phyloP scores from a whole-genome alignment of 2,113 vertebrate genomes.

The Vulpes vulpes region DNA sequence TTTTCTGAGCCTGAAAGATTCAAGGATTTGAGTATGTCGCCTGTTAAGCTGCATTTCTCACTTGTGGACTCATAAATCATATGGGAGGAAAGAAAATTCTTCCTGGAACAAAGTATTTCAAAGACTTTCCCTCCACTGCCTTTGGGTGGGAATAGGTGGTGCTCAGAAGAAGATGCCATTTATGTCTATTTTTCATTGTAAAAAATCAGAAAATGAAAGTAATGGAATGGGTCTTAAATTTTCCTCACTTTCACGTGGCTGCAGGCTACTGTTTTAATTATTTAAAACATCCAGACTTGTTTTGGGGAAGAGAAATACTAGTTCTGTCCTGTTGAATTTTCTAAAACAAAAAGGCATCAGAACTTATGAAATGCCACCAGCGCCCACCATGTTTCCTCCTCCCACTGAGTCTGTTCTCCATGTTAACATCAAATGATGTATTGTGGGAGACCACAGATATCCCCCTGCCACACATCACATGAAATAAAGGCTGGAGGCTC shows the following conservation, averaged over 20 bases:
- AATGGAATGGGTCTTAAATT: neutral
- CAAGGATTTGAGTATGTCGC: slow-evolving; percentile 48
- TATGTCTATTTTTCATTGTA: slow-evolving; percentile 24
- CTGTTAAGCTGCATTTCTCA: slow-evolving; percentile 48
- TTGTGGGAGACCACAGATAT: neutral
- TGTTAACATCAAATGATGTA: neutral
- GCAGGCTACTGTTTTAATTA: neutral
- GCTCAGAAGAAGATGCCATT: neutral
- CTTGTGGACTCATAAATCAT: slow-evolving; percentile 44
- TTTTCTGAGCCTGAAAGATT: slow-evolving; percentile 65
- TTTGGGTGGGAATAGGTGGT: neutral
- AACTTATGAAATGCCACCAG: neutral
- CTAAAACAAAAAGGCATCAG: neutral
- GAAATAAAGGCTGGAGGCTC: neutral
- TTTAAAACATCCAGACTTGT: neutral
- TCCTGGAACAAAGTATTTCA: slow-evolving; percentile 27
- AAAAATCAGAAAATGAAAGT: slow-evolving; percentile 38
- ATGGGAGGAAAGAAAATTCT: neutral
- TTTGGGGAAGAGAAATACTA: slow-evolving; percentile 27
- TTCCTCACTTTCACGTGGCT: neutral
- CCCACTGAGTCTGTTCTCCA: neutral
- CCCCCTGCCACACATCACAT: too few species aligned
- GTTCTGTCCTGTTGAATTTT: neutral
- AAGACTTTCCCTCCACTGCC: neutral
- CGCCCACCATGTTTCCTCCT: neutral